phyloP scores from a whole-genome alignment of 1,140 invertebrate genomes.

The Oryctes rhinoceros region DNA sequence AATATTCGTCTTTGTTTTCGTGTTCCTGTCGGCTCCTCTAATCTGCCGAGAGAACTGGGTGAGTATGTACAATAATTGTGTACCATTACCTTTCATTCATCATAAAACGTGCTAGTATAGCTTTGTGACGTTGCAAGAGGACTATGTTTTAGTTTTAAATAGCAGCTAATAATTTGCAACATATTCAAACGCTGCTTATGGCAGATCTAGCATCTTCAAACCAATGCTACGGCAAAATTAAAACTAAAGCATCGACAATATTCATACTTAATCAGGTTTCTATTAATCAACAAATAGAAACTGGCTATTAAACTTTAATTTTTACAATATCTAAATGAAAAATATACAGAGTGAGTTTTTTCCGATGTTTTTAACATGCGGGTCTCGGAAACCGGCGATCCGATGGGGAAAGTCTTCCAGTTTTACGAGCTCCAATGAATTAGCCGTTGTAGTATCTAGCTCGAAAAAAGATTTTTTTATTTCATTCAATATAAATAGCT shows the following conservation, averaged over 20 bases:
- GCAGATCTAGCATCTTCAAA: too few species aligned
- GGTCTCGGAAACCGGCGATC: too few species aligned
- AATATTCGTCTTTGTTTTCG: constrained; percentile 39
- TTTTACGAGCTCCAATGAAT: too few species aligned
- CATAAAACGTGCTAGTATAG: background rate
- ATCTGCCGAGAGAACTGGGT: background rate
- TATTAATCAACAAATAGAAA: background rate
- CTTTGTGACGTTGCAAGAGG: too few species aligned
- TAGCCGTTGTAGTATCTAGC: too few species aligned
- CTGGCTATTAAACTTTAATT: background rate
- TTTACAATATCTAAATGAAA: background rate
- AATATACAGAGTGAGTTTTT: background rate
- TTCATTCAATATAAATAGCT: too few species aligned
- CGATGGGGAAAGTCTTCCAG: too few species aligned
- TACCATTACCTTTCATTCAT: background rate
- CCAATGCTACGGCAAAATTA: too few species aligned
- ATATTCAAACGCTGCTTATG: too few species aligned
- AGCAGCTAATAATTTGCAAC: too few species aligned
- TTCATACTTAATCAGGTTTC: background rate
- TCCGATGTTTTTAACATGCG: background rate
- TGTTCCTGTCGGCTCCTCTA: constrained; percentile 23
- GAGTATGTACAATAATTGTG: constrained; percentile 12
- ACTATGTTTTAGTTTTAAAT: too few species aligned
- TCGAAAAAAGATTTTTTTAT: too few species aligned
- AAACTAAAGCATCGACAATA: background rate